Evolutionary conservation across 2,113 vertebrate genomes (phyloP).

Genomic region (Ranitomeya variabilis): DNA sequence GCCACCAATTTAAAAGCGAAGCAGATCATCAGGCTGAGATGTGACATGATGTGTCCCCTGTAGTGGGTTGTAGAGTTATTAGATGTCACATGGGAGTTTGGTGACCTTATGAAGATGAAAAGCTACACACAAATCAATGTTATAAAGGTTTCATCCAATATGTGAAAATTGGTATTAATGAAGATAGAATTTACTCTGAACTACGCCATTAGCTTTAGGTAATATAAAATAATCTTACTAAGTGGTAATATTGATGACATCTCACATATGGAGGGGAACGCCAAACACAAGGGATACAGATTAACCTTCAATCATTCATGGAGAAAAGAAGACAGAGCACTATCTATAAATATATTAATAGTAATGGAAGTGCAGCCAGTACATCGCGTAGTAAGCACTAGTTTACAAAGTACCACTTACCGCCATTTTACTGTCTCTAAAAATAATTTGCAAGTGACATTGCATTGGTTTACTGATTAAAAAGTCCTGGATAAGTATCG

Average conservation of each 20-base stretch:
- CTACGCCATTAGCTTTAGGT: background rate
- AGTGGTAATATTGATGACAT: background rate
- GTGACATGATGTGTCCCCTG: background rate
- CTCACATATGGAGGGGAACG: background rate
- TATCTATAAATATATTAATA: no score
- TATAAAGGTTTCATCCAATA: background rate
- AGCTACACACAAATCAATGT: background rate
- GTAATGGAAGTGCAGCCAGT: no score
- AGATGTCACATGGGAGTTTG: background rate
- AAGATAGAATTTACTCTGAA: background rate
- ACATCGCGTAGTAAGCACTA: no score
- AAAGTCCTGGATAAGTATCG: no score
- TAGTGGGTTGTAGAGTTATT: background rate
- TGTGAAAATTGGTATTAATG: background rate
- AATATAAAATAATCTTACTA: background rate
- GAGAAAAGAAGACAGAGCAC: no score
- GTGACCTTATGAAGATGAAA: constrained; percentile 4
- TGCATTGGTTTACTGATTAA: no score
- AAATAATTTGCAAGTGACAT: no score
- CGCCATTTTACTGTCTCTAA: no score
- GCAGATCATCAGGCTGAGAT: background rate
- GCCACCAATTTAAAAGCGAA: background rate
- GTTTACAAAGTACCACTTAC: no score
- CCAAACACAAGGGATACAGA: background rate
- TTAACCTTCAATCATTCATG: background rate